A percentile compares a stretch with the other conserved stretches of the same genome.
Conservation (phyloP, 1,140 invertebrate genomes). For the Brachionus rotundiformis region DNA sequence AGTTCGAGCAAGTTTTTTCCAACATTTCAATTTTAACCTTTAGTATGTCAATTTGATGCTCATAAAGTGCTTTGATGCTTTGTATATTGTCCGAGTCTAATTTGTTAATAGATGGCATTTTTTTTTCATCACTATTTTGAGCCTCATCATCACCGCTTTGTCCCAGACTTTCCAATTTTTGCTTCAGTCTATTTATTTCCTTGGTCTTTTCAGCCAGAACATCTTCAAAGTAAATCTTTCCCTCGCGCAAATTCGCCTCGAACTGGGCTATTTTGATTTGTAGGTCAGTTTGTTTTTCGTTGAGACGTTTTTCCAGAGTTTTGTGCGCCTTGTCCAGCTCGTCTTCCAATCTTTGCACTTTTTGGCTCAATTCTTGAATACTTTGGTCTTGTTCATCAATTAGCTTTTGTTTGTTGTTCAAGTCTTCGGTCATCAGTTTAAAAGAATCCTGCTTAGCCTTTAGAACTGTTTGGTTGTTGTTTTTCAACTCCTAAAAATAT, state of each 20-base stretch:
- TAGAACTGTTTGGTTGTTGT: not conserved
- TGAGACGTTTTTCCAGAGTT: not conserved
- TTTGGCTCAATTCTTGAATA: slow-evolving; percentile 10
- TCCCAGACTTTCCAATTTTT: not conserved
- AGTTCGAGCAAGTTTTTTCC: slow-evolving; percentile 41
- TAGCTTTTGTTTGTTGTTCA: slow-evolving; percentile 3
- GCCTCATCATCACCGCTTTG: not conserved
- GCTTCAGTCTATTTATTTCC: slow-evolving; percentile 9
- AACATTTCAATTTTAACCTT: slow-evolving; percentile 47
- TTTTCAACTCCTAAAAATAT: slow-evolving; percentile 3
- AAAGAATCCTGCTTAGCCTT: slow-evolving; percentile 41
- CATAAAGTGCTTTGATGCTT: slow-evolving; percentile 39
- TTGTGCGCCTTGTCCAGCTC: not conserved
- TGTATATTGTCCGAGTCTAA: slow-evolving; percentile 27
- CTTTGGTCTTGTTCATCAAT: slow-evolving; percentile 8
- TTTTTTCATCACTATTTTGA: not conserved
- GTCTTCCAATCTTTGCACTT: not conserved
- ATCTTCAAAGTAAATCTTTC: slow-evolving; percentile 32
- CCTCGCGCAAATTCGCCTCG: slow-evolving; percentile 27
- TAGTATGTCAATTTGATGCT: slow-evolving; percentile 46
- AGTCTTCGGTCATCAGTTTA: not conserved
- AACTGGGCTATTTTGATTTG: slow-evolving; percentile 31
- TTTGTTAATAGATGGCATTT: not conserved
- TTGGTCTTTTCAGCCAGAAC: not conserved
- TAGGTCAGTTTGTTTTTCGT: slow-evolving; percentile 19